Evolutionary conservation across 2,113 vertebrate genomes (phyloP).

Genomic region (Corythaeola cristata): DNA sequence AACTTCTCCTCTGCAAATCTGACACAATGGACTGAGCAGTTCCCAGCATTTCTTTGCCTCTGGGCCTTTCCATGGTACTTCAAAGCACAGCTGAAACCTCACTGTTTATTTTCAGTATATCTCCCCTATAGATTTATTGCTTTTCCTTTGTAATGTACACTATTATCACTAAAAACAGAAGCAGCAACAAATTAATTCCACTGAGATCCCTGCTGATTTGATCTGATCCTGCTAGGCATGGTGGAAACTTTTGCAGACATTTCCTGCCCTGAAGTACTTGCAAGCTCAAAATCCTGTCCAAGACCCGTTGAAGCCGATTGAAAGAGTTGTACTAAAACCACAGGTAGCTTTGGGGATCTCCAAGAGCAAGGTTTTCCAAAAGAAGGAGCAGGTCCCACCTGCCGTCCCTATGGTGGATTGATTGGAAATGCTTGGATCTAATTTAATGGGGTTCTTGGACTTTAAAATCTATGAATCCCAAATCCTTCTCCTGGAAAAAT

Average conservation of each 20-base stretch:
- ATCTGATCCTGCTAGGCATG: neutral
- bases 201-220: neutral
- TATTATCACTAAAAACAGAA: neutral
- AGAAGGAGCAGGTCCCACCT: neutral
- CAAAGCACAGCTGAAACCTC: conserved; percentile 18
- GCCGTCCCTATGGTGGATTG: neutral
- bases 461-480: neutral
- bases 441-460: neutral
- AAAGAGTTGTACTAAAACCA: neutral
- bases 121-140: neutral
- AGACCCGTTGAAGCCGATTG: neutral
- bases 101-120: neutral
- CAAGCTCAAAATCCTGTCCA: neutral
- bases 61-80: neutral
- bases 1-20: neutral
- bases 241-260: neutral
- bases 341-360: neutral
- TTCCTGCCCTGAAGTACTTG: neutral
- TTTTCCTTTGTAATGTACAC: neutral
- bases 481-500: neutral
- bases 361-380: neutral
- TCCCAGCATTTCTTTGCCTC: neutral
- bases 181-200: neutral
- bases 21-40: neutral
- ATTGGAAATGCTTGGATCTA: neutral